These are phyloP conservation scores for Magallana nippona DNA, from an alignment of 2,888 invertebrate species.

Conservation along the genomic window DNA sequence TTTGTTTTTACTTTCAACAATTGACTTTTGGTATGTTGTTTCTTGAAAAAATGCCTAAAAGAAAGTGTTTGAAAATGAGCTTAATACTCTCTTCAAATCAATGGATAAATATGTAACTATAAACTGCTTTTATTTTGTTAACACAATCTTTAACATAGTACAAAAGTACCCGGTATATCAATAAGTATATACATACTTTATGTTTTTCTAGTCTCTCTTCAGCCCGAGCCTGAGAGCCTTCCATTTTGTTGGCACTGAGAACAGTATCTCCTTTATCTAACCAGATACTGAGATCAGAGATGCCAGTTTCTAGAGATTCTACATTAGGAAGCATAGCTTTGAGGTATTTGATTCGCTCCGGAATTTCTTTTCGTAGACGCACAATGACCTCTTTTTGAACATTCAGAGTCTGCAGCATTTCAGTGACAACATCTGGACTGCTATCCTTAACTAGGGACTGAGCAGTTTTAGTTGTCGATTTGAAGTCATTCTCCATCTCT, in stretches of 20 bases:
- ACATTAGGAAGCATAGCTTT: slow-evolving; percentile 84
- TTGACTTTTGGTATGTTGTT: slow-evolving; percentile 93
- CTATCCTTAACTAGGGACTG: slow-evolving; percentile 94
- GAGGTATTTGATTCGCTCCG: slow-evolving; percentile 87
- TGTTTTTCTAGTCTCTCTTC: slow-evolving; percentile 89
- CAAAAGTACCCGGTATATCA: too few species aligned
- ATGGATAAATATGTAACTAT: too few species aligned
- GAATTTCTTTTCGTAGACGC: slow-evolving; percentile 84
- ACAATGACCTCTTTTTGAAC: slow-evolving; percentile 76
- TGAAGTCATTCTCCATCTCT: slow-evolving; percentile 92
- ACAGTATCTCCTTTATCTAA: slow-evolving; percentile 90
- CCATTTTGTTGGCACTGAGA: slow-evolving; percentile 83
- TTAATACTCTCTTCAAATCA: too few species aligned
- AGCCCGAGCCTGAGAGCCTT: slow-evolving; percentile 86
- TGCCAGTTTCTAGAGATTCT: slow-evolving; percentile 92
- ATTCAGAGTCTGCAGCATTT: slow-evolving; percentile 89
- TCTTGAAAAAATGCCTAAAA: slow-evolving; percentile 88
- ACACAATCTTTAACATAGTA: too few species aligned
- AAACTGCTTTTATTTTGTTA: too few species aligned
- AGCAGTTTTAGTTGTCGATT: slow-evolving; percentile 93
- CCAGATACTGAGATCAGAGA: slow-evolving; percentile 92
- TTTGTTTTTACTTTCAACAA: slow-evolving; percentile 96
- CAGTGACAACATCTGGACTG: slow-evolving; percentile 93
- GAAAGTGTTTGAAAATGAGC: not conserved
- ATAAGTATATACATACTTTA: slow-evolving; percentile 81